Evolutionary conservation across 2,113 vertebrate genomes (phyloP).

Genomic region (Paramisgurnus dabryanus): DNA sequence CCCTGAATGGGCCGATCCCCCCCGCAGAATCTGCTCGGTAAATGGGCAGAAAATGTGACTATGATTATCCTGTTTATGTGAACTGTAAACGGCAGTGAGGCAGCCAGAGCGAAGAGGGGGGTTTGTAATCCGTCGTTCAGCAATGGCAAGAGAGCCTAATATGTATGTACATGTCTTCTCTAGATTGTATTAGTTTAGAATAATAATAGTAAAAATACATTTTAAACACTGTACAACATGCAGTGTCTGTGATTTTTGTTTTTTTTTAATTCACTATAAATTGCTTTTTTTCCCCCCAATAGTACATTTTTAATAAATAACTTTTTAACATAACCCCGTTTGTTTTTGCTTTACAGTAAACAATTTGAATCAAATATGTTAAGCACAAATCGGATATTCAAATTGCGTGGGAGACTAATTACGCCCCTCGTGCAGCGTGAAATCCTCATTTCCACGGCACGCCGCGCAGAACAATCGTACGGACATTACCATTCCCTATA

Average conservation of each 20-base stretch:
- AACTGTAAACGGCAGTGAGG: conserved; percentile 38
- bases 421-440: conserved; percentile 59
- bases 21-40: conserved; percentile 38
- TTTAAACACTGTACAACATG: background rate
- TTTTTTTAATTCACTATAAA: background rate
- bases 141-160: background rate
- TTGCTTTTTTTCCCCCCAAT: background rate
- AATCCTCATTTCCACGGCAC: conserved; percentile 69
- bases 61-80: conserved; percentile 71
- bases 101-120: conserved; percentile 21
- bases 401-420: conserved; percentile 63
- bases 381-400: conserved; percentile 56
- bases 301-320: background rate
- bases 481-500: conserved; percentile 80
- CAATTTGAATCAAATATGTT: background rate
- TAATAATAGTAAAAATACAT: background rate
- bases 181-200: background rate
- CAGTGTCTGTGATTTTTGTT: background rate
- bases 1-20: conserved; percentile 58
- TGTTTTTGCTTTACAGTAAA: conserved; percentile 58
- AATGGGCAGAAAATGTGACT: conserved; percentile 62
- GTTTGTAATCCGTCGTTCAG: background rate
- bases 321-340: background rate
- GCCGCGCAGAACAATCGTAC: conserved; percentile 71
- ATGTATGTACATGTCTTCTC: too few species aligned